Evolutionary conservation across 2,888 invertebrate species (phyloP).

Genomic region (Aspidiotus rigidus): DNA sequence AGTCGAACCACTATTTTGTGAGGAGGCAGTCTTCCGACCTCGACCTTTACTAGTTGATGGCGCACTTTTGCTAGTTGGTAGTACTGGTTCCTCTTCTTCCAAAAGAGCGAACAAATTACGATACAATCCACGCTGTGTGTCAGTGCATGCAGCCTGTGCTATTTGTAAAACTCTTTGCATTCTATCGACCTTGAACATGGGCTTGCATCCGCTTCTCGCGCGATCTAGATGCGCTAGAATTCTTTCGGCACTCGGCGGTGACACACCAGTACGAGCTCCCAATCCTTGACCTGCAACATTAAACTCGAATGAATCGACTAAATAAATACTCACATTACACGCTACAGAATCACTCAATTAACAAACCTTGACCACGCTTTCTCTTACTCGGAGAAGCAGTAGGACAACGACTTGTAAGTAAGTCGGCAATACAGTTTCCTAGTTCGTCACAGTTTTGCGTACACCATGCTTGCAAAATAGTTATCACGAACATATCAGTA

Average conservation of each 20-base stretch:
- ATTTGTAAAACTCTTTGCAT: conserved; percentile 86
- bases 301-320: conserved; percentile 5
- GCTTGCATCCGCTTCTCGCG: conserved; percentile 43
- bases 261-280: conserved; percentile 38
- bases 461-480: conserved; percentile 88
- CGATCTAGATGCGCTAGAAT: conserved; percentile 85
- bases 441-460: conserved; percentile 83
- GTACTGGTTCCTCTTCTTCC: conserved; percentile 57
- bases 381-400: conserved; percentile 83
- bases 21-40: conserved; percentile 40
- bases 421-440: conserved; percentile 66
- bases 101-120: conserved; percentile 81
- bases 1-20: conserved; percentile 39
- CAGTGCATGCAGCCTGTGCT: conserved; percentile 77
- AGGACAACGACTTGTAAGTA: conserved; percentile 73
- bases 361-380: conserved; percentile 52
- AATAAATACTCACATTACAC: background rate
- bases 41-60: conserved; percentile 37
- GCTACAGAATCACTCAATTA: background rate
- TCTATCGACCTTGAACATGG: conserved; percentile 59
- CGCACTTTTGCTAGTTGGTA: conserved; percentile 26
- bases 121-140: conserved; percentile 81
- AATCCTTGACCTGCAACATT: conserved; percentile 35
- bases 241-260: conserved; percentile 43
- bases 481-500: conserved; percentile 81